A percentile compares a stretch with the other conserved stretches of the same genome.
phyloP scores from a whole-genome alignment of 2,888 invertebrate species.

The Nesidiocoris tenuis region DNA sequence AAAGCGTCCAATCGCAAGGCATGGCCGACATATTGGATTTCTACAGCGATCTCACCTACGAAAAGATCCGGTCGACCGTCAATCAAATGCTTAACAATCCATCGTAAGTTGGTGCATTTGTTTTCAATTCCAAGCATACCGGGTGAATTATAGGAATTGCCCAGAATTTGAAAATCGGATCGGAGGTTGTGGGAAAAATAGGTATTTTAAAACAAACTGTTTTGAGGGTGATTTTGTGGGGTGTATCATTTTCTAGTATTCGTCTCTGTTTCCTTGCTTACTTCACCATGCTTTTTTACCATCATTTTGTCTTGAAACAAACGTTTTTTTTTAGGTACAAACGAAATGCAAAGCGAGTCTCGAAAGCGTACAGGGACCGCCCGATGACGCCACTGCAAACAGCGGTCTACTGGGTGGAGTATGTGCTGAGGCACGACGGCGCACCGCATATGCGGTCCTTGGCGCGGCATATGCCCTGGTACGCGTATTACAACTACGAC shows the following conservation, averaged over 20 bases:
- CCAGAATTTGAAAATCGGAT: too few relatives aligned
- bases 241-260: too few relatives aligned
- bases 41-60: conserved; percentile 33
- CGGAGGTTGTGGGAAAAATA: too few relatives aligned
- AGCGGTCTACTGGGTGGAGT: conserved; percentile 66
- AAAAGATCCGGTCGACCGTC: conserved; percentile 46
- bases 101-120: conserved; percentile 13
- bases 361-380: conserved; percentile 56
- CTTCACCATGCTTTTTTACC: too few relatives aligned
- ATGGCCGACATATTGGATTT: conserved; percentile 57
- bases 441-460: conserved; percentile 49
- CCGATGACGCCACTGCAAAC: conserved; percentile 62
- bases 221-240: too few relatives aligned
- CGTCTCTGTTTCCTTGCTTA: too few relatives aligned
- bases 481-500: conserved; percentile 51
- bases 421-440: conserved; percentile 62
- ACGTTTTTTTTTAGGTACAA: too few relatives aligned
- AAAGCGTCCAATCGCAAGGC: conserved; percentile 59
- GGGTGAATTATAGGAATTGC: too few relatives aligned
- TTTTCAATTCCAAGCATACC: too few relatives aligned
- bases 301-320: too few relatives aligned
- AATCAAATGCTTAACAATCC: conserved; percentile 24
- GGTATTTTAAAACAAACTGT: too few relatives aligned
- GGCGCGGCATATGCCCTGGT: conserved; percentile 49
- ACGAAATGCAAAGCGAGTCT: conserved; percentile 47